Conservation (phyloP, 2,888 invertebrate species). For the Harpalus rufipes region DNA sequence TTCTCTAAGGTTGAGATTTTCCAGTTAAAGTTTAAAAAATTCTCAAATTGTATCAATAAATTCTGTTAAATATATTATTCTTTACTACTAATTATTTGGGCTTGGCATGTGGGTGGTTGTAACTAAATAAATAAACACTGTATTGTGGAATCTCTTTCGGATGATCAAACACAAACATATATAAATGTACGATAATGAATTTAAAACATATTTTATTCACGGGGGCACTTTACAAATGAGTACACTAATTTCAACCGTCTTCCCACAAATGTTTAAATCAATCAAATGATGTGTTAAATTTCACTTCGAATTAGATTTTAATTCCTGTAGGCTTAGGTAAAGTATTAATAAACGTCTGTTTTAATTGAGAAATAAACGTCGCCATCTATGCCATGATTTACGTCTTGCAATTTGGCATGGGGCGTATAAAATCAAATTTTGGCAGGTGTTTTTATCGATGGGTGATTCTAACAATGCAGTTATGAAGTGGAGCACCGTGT, state of each 20-base stretch:
- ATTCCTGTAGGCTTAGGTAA: neutral
- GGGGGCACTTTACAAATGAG: neutral
- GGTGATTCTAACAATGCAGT: neutral
- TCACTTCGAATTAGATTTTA: neutral
- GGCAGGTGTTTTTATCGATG: neutral
- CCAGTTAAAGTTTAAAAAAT: too few species aligned
- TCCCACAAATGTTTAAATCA: neutral
- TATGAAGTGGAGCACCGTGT: neutral
- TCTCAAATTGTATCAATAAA: too few species aligned
- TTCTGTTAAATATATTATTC: too few species aligned
- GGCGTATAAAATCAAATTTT: neutral
- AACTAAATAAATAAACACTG: too few species aligned
- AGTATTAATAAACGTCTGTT: constrained; percentile 19
- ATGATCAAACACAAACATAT: too few species aligned
- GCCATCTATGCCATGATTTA: constrained; percentile 9
- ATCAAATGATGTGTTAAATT: neutral
- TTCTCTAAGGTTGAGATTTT: too few species aligned
- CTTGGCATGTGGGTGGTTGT: too few species aligned
- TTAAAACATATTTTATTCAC: neutral
- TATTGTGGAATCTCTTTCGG: too few species aligned
- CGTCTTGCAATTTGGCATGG: constrained; percentile 1
- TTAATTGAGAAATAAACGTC: constrained; percentile 34
- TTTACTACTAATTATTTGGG: too few species aligned
- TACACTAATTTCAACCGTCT: neutral
- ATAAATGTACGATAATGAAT: too few species aligned